These are phyloP conservation scores for Novumbra hubbsi DNA, from an alignment of 2,797 vertebrate species.

Conservation along the genomic window DNA sequence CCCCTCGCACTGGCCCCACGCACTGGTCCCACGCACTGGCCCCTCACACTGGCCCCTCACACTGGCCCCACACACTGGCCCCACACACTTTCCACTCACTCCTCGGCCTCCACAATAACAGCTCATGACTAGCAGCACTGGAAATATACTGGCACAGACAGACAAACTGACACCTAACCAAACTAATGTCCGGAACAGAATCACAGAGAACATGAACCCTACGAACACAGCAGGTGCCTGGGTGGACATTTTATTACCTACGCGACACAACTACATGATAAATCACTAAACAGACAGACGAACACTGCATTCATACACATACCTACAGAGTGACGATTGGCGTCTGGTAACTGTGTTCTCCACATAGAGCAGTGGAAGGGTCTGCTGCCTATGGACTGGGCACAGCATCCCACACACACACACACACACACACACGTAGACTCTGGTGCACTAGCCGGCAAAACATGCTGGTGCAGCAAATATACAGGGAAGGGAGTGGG, in stretches of 20 bases:
- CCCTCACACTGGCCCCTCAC: slow-evolving; percentile 15
- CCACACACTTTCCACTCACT: background rate
- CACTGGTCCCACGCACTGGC: slow-evolving; percentile 8
- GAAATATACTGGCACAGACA: background rate
- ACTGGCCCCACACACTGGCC: background rate
- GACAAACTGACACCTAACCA: slow-evolving; percentile 8
- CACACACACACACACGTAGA: slow-evolving; percentile 7
- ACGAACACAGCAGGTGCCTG: background rate
- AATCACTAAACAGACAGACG: slow-evolving; percentile 3
- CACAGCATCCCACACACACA: slow-evolving; percentile 26
- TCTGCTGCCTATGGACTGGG: slow-evolving; percentile 31
- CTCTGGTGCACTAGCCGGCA: slow-evolving; percentile 22
- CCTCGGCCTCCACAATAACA: slow-evolving; percentile 11
- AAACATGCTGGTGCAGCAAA: slow-evolving; percentile 59
- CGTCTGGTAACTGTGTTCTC: slow-evolving; percentile 29
- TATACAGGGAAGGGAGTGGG: slow-evolving; percentile 35
- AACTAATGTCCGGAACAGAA: background rate
- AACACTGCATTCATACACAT: slow-evolving; percentile 23
- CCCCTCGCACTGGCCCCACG: too few relatives aligned
- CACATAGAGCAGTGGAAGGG: slow-evolving; percentile 34
- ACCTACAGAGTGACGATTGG: slow-evolving; percentile 34
- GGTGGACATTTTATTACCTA: background rate
- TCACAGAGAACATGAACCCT: background rate
- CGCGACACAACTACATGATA: background rate
- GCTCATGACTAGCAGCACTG: background rate